Base-by-base conservation (phyloP, 2,888 invertebrate species). In the Microplitis deprimator region DNA sequence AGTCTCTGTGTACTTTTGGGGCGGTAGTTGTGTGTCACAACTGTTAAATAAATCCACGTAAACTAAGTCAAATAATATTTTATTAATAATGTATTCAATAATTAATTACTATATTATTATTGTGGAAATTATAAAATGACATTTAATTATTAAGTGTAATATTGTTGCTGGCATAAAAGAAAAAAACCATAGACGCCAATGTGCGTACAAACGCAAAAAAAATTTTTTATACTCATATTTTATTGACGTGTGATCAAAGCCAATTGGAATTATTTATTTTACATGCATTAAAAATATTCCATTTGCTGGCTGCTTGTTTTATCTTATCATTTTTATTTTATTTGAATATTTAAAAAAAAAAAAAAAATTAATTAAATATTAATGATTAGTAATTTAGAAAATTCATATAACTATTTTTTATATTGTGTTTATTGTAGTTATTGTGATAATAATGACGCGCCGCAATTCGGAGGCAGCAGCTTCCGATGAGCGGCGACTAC, bases 401-500 rank as follows among this genome's bases (percentile, higher is more conserved):
- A 29, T 29, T 29, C 4, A 29, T 50, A 0, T 50, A 10, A 50
- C 4, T 50, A 2, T 50, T 50, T 13, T 50, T 50, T 13, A 13
- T 50, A 50, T 50, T 50, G 50, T 50, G 10, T 61, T 17, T 61
- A 61, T 38, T 71, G 29, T 62, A 7, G 38, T 62, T 38, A 17
- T 29, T 17, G 16, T 65, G 65, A 50, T 20, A 61, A 73, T 13
- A 68, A 77, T 75, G 74, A 77, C 70, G 70, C 70, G 77, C 60
- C 60, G 70, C 38, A 61, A 41, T 38, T 67, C 73, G 73, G 73
- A 65, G 60, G 73, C 67, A 10, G 65, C 29, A 8, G 73, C 67
- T 73, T 60, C 67, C 73, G 73, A 80, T 78, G 79, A 80, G 78
- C 77, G 80, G 76, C 76, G 50, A 50, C 50, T 50, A 13, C 50